Conservation (phyloP, 2,888 invertebrate species). For the Stenurella melanura region DNA sequence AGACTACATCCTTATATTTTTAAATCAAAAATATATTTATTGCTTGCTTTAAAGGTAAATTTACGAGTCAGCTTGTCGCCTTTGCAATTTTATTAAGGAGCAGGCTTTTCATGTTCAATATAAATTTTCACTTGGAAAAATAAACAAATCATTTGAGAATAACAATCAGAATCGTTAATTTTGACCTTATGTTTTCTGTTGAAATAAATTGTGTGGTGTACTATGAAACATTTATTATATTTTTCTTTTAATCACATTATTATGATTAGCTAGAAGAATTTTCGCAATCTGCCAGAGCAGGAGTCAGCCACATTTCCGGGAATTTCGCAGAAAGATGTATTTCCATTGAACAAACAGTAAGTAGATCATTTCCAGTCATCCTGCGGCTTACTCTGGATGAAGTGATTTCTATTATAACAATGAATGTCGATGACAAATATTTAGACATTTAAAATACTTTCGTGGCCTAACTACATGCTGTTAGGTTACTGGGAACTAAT, state of each 20-base stretch:
- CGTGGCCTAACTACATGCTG: too few relatives aligned
- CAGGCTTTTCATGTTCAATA: slow-evolving; percentile 31
- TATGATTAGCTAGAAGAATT: slow-evolving; percentile 19
- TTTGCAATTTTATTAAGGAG: slow-evolving; percentile 37
- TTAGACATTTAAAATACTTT: too few relatives aligned
- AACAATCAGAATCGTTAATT: slow-evolving; percentile 42
- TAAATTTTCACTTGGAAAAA: slow-evolving; percentile 33
- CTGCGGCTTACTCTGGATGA: too few relatives aligned
- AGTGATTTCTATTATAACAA: too few relatives aligned
- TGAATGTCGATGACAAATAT: too few relatives aligned
- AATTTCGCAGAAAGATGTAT: too few relatives aligned
- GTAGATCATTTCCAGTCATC: too few relatives aligned
- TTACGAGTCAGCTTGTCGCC: slow-evolving; percentile 42
- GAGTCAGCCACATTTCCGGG: background rate
- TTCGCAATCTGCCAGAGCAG: slow-evolving; percentile 25
- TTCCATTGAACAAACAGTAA: too few relatives aligned
- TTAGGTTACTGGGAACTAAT: too few relatives aligned
- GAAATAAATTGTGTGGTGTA: slow-evolving; percentile 38
- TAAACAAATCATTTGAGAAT: slow-evolving; percentile 34
- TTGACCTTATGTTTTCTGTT: slow-evolving; percentile 39
- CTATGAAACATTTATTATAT: slow-evolving; percentile 42
- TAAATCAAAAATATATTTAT: slow-evolving; percentile 13
- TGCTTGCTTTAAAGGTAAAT: slow-evolving; percentile 35
- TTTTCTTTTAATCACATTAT: slow-evolving; percentile 31
- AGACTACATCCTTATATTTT: slow-evolving; percentile 27